Evolutionary conservation across 2,888 invertebrate species (phyloP).

Genomic region (Pemphredon lugubris): DNA sequence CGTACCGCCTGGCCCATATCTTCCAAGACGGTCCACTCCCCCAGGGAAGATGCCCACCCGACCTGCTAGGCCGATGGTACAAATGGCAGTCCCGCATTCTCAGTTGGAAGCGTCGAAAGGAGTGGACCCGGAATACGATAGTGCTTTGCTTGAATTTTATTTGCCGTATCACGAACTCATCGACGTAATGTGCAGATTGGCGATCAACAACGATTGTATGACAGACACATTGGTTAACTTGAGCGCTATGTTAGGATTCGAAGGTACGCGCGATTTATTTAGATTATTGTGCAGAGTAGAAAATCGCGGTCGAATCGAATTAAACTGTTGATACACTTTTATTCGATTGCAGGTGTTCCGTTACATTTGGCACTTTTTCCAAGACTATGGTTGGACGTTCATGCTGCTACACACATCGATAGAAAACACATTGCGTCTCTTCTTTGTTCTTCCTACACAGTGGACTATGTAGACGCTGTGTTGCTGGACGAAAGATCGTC

Average conservation of each 20-base stretch:
- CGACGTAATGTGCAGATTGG: conserved; percentile 92
- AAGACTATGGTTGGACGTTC: conserved; percentile 95
- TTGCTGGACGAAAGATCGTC: conserved; percentile 93
- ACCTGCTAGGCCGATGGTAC: conserved; percentile 91
- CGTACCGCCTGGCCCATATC: conserved; percentile 88
- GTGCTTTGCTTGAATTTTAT: conserved; percentile 89
- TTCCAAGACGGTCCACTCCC: conserved; percentile 87
- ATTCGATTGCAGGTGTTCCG: conserved; percentile 84
- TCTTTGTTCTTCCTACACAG: conserved; percentile 90
- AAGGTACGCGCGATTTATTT: conserved; percentile 85
- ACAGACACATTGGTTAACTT: conserved; percentile 92
- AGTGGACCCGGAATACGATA: conserved; percentile 89
- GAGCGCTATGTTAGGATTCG: conserved; percentile 94
- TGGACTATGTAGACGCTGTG: conserved; percentile 95
- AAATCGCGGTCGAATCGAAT: no score
- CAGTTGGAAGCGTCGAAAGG: conserved; percentile 88
- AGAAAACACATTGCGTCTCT: conserved; percentile 91
- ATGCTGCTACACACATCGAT: conserved; percentile 88
- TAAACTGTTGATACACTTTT: no score
- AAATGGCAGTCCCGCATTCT: conserved; percentile 91
- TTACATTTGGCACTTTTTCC: conserved; percentile 94
- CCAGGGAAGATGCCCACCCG: conserved; percentile 86
- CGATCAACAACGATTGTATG: conserved; percentile 93
- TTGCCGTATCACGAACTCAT: conserved; percentile 94
- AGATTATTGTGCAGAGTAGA: no score